Percentiles rank a stretch among this genome's conserved stretches.
phyloP scores from a whole-genome alignment of 1,140 invertebrate species.

The Halyomorpha halys region DNA sequence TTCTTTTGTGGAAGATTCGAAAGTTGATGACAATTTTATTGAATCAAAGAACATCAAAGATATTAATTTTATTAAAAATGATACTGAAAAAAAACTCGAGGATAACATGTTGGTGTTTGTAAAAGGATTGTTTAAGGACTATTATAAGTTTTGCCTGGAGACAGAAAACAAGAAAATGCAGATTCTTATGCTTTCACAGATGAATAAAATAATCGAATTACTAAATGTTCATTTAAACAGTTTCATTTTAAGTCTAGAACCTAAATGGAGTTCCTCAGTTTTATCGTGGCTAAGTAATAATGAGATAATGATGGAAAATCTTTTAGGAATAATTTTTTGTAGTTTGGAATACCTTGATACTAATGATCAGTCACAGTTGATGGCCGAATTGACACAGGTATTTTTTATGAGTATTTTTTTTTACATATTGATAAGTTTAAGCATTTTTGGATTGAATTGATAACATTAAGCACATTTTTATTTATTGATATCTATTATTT shows the following conservation, averaged over 20 bases:
- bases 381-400: slow-evolving; percentile 43
- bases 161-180: background rate
- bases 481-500: too few species aligned
- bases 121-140: background rate
- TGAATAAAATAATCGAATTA: background rate
- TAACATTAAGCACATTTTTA: too few species aligned
- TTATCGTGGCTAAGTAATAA: slow-evolving; percentile 36
- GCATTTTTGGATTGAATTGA: too few species aligned
- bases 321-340: slow-evolving; percentile 42
- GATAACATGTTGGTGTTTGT: background rate
- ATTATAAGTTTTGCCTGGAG: slow-evolving; percentile 8
- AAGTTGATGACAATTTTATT: background rate
- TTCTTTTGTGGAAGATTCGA: background rate
- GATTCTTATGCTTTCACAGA: background rate
- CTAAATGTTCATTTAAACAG: background rate
- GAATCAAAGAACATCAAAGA: too few species aligned
- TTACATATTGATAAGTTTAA: too few species aligned
- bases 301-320: slow-evolving; percentile 32
- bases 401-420: too few species aligned
- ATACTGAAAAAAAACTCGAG: background rate
- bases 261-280: background rate
- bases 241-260: background rate
- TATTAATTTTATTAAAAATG: background rate
- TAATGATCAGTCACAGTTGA: slow-evolving; percentile 32
- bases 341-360: background rate